Evolutionary conservation across 2,113 vertebrate genomes (phyloP).

Genomic region (Phrynocephalus versicolor): DNA sequence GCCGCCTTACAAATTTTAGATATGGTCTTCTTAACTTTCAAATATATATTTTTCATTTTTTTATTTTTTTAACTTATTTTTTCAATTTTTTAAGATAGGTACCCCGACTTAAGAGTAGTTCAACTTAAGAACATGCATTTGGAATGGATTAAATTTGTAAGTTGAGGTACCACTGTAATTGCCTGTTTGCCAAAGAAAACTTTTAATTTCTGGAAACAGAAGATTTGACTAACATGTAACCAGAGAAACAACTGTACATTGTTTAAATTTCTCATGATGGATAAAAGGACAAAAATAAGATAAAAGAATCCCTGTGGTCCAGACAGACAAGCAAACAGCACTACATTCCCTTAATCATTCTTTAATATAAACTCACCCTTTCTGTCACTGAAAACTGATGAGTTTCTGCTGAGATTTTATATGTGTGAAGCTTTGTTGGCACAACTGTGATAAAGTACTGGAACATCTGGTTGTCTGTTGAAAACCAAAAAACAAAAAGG

Average conservation of each 20-base stretch:
- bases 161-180: too few relatives aligned
- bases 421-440: constrained; percentile 94
- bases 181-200: too few relatives aligned
- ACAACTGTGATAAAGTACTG: constrained; percentile 99
- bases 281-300: neutral
- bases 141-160: too few relatives aligned
- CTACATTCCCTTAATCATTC: neutral
- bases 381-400: constrained; percentile 98
- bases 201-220: neutral
- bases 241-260: neutral
- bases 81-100: too few relatives aligned
- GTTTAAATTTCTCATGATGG: neutral
- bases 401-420: constrained; percentile 90
- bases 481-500: constrained; percentile 48
- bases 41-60: too few relatives aligned
- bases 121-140: too few relatives aligned
- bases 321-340: neutral
- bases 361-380: constrained; percentile 80
- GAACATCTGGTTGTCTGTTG: constrained; percentile 97
- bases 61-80: too few relatives aligned
- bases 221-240: neutral
- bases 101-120: too few relatives aligned
- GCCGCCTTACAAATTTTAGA: too few relatives aligned
- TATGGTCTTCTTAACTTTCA: too few relatives aligned
- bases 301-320: neutral